Evolutionary conservation across 1,140 invertebrate genomes (phyloP).

Genomic region (Drosophila ficusphila): DNA sequence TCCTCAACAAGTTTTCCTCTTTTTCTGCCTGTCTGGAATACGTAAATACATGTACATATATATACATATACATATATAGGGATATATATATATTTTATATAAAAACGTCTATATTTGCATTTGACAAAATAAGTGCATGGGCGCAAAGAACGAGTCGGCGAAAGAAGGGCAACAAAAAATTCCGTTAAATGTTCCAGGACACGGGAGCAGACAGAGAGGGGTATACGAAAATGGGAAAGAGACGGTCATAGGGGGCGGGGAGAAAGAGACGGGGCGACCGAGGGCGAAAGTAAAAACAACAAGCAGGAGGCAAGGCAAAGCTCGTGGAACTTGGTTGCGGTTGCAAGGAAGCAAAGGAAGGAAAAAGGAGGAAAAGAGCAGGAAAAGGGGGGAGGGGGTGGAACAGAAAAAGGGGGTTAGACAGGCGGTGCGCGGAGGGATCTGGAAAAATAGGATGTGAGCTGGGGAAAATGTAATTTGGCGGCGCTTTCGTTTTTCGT

Average conservation of each 20-base stretch:
- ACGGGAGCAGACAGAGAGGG: conserved; percentile 22
- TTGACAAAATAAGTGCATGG: conserved; percentile 80
- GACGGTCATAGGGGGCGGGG: not conserved
- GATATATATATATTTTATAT: conserved; percentile 52
- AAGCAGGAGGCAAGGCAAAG: conserved; percentile 30
- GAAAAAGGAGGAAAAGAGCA: not conserved
- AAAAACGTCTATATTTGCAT: conserved; percentile 77
- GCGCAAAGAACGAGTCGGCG: conserved; percentile 19
- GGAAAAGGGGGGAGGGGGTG: not conserved
- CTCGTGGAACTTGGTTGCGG: conserved; percentile 31
- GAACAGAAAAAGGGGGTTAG: conserved; percentile 3
- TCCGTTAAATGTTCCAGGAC: conserved; percentile 50
- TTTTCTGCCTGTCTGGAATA: conserved; percentile 51
- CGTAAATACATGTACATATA: conserved; percentile 21
- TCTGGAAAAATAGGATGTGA: conserved; percentile 2
- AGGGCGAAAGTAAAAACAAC: conserved; percentile 50
- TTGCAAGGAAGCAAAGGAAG: conserved; percentile 4
- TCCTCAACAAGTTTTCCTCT: conserved; percentile 45
- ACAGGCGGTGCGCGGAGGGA: not conserved
- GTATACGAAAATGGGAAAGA: not conserved
- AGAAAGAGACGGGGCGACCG: conserved; percentile 1
- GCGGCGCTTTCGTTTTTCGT: conserved; percentile 59
- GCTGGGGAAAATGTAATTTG: conserved; percentile 62
- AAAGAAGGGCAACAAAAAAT: conserved; percentile 34
- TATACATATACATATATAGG: conserved; percentile 18